phyloP scores from a whole-genome alignment of 1,140 invertebrate species.

The Periplaneta americana region DNA sequence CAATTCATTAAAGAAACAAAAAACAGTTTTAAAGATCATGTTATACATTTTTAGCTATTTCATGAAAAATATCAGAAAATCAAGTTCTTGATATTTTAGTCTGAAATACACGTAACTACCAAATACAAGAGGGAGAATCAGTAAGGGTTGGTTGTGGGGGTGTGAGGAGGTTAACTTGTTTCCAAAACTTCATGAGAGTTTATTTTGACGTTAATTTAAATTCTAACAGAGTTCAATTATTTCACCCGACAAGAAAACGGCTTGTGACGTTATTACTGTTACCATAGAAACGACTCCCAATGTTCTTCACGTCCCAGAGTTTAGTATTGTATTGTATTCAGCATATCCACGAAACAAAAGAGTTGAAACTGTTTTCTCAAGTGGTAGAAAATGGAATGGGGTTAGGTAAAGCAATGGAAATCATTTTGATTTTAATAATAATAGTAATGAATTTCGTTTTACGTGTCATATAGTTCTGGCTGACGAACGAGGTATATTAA shows the following conservation, averaged over 20 bases:
- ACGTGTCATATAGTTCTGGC: background rate
- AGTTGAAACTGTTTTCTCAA: background rate
- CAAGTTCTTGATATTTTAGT: background rate
- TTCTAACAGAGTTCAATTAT: background rate
- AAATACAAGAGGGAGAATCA: background rate
- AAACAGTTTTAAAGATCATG: too few relatives aligned
- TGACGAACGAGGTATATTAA: background rate
- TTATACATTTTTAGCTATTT: too few relatives aligned
- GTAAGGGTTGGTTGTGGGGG: too few relatives aligned
- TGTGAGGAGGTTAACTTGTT: too few relatives aligned
- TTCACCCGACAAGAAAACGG: background rate
- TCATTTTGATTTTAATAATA: background rate
- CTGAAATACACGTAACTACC: background rate
- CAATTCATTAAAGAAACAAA: too few relatives aligned
- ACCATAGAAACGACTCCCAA: background rate
- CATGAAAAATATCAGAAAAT: too few relatives aligned
- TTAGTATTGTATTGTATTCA: background rate
- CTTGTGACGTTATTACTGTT: background rate
- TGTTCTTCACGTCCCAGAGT: background rate
- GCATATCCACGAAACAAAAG: background rate
- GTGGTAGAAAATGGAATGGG: background rate
- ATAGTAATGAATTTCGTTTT: background rate
- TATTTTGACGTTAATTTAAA: background rate
- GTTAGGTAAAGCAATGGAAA: background rate
- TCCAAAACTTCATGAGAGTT: background rate